Evolutionary conservation across 2,113 vertebrate species (phyloP).

Genomic region (Oenanthe oenanthe): DNA sequence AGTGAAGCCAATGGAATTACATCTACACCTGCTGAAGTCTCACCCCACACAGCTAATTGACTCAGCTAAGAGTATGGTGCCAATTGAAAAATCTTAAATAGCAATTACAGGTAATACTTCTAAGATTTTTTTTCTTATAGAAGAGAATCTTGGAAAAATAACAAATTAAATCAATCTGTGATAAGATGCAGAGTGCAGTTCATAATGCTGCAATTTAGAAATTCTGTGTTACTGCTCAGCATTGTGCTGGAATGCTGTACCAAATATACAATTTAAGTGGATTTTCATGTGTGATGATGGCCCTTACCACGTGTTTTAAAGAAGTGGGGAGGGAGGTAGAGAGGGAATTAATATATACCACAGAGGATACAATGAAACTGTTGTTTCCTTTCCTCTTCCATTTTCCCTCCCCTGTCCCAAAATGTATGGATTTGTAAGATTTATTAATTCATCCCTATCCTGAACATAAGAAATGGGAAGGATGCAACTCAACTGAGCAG

Average conservation of each 20-base stretch:
- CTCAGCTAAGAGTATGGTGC: background rate
- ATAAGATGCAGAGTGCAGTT: background rate
- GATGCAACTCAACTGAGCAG: background rate
- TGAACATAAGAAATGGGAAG: background rate
- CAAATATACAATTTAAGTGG: background rate
- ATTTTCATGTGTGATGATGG: background rate
- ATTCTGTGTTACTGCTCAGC: background rate
- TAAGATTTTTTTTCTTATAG: background rate
- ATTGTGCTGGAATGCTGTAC: background rate
- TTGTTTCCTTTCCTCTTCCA: background rate
- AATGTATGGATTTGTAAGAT: background rate
- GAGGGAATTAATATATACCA: background rate
- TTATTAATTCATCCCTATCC: background rate
- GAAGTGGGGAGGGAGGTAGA: background rate
- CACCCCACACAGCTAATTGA: background rate
- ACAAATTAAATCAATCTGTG: background rate
- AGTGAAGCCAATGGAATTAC: background rate
- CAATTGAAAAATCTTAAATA: slow-evolving; percentile 11
- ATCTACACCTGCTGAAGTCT: background rate
- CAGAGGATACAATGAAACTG: background rate
- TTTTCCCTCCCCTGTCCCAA: background rate
- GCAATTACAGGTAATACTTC: slow-evolving; percentile 1
- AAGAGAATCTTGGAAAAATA: background rate
- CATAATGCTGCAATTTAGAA: background rate
- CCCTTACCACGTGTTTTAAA: background rate